Conservation (phyloP, 2,888 invertebrate genomes). For the Oligia strigilis region DNA sequence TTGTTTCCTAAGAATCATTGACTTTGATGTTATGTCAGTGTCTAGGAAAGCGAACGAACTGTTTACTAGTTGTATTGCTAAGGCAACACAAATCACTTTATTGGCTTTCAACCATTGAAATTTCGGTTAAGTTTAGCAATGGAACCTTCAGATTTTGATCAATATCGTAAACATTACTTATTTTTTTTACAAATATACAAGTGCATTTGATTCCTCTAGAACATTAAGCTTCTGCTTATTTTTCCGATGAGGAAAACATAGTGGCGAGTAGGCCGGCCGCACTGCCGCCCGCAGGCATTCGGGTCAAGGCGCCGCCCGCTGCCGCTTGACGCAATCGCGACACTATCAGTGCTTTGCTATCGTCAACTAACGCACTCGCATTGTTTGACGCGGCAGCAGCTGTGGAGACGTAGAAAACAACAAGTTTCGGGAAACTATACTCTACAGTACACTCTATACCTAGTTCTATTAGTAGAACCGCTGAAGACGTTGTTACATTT, state of each 20-base stretch:
- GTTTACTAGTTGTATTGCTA: conserved; percentile 5
- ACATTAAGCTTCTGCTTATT: conserved; percentile 45
- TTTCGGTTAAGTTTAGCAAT: neutral
- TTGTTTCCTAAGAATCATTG: conserved; percentile 46
- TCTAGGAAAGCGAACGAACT: conserved; percentile 30
- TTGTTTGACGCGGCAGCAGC: conserved; percentile 46
- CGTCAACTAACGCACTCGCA: conserved; percentile 53
- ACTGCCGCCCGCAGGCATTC: conserved; percentile 72
- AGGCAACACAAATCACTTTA: conserved; percentile 13
- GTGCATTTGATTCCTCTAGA: conserved; percentile 9
- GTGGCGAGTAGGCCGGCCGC: conserved; percentile 59
- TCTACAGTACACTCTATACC: neutral
- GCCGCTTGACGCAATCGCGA: conserved; percentile 81
- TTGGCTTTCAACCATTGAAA: conserved; percentile 7
- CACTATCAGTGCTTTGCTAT: conserved; percentile 67
- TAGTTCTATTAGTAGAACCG: neutral
- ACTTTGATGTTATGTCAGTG: conserved; percentile 58
- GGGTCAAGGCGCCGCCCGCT: conserved; percentile 82
- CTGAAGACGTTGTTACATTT: neutral
- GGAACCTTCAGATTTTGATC: neutral
- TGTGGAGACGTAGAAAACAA: conserved; percentile 14
- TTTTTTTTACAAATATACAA: neutral
- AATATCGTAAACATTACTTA: neutral
- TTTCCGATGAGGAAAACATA: conserved; percentile 68
- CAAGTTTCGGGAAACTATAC: neutral